Evolutionary conservation across 1,140 invertebrate genomes (phyloP), one percentile per base, ranked within the genome.

Genomic region (Calliphora vicina): DNA sequence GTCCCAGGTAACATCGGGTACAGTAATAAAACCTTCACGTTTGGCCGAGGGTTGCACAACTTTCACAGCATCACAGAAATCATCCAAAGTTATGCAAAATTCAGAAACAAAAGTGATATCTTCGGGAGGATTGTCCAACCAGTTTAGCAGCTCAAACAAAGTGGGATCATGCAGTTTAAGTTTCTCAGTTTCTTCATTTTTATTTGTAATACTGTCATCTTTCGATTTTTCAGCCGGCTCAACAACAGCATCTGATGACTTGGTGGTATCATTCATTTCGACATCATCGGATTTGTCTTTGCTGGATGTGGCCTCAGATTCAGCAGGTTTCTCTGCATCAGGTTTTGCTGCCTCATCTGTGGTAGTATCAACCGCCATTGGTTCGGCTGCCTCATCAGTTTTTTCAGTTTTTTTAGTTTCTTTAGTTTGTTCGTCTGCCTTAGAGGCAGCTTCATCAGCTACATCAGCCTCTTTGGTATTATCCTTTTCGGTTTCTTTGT

Each of bases 1-100:
- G 84, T 97, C 94, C 99, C 99, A 99, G 0, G 97, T 98, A 0
- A 97, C 96, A 92, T 99, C 97, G 13, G 99, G 98, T 23, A 99
- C 97, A 9, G 98, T 99, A 5, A 97, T 96, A 92, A 99, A 99
- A 74, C 99, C 99, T 93, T 99, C 98, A 84, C 98, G 93, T 86
- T 98, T 98, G 0, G 97, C 95, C 73, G 97, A 98, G n/a, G 98
- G 98, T 90, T 96, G 96, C 20, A 98, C 95, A 85, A 94, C 92
- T 87, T 95, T 95, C 10, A 99, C 88, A 25, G 98, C 97, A 85
- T 92, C 92, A 80, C 93, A 86, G 87, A 98, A 97, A 88, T 98
- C 97, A 10, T 93, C 91, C 83, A 95, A 92, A 57, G 93, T 93
- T 9, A 98, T 94, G 83, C 88, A 93, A 25, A 97, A 91, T 29